A percentile compares a stretch with the other conserved stretches of the same genome.
Evolutionary conservation across 2,888 invertebrate genomes (phyloP).

Genomic region (Drosophila flavopinicola): DNA sequence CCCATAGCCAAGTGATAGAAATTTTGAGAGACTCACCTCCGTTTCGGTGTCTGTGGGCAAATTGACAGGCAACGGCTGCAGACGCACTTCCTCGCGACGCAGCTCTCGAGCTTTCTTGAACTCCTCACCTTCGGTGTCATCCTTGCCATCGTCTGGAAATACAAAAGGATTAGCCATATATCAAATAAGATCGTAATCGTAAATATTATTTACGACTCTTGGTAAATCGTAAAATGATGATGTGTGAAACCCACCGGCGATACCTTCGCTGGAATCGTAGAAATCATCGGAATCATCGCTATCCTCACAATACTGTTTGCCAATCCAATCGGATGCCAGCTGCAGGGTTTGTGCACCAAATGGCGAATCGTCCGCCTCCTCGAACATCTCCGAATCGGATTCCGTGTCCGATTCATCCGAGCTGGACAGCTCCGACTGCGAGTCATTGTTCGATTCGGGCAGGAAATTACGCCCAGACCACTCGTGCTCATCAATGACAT

Average conservation of each 20-base stretch:
- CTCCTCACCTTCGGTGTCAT: conserved; percentile 90
- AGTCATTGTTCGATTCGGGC: conserved; percentile 90
- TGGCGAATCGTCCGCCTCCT: conserved; percentile 88
- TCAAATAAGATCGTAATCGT: not conserved
- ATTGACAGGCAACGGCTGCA: conserved; percentile 87
- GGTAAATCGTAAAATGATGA: too few relatives aligned
- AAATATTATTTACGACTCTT: not conserved
- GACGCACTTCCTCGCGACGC: conserved; percentile 88
- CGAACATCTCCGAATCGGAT: conserved; percentile 87
- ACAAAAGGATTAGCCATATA: too few relatives aligned
- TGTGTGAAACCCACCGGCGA: conserved; percentile 77
- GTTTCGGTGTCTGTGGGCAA: conserved; percentile 89
- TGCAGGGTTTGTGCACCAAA: conserved; percentile 87
- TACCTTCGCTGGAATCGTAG: conserved; percentile 84
- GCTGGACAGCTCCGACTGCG: conserved; percentile 86
- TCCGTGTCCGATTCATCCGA: conserved; percentile 87
- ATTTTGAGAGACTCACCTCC: conserved; percentile 86
- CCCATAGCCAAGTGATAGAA: conserved; percentile 42
- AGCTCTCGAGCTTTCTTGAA: conserved; percentile 88
- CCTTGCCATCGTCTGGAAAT: conserved; percentile 86
- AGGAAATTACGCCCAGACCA: conserved; percentile 97
- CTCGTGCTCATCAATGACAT: conserved; percentile 97
- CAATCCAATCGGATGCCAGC: conserved; percentile 89
- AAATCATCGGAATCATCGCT: conserved; percentile 84
- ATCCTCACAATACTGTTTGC: conserved; percentile 85